These are phyloP conservation scores for Ips typographus DNA, from an alignment of 1,140 invertebrate species.

Conservation along the genomic window DNA sequence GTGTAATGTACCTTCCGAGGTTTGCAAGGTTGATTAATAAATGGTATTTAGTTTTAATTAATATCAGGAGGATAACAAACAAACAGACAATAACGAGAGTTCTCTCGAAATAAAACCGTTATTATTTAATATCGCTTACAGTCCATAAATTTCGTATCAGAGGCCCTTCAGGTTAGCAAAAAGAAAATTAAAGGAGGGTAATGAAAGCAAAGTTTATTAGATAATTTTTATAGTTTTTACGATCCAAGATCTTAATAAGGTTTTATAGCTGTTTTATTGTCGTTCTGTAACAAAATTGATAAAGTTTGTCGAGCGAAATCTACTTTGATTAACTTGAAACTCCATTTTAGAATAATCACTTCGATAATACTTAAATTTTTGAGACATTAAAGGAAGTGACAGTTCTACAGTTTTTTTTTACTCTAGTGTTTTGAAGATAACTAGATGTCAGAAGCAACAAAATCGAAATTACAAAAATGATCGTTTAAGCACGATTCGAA, in stretches of 20 bases:
- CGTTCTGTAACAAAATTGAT: background rate
- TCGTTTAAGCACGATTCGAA: no score
- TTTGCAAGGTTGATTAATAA: no score
- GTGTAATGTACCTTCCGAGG: background rate
- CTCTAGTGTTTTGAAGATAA: no score
- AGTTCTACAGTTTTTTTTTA: no score
- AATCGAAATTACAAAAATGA: no score
- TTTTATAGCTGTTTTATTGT: conserved; percentile 16
- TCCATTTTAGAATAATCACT: no score
- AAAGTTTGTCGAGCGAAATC: background rate
- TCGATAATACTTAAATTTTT: no score
- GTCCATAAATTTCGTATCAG: conserved; percentile 13
- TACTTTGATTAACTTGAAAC: no score
- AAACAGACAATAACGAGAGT: conserved; percentile 3
- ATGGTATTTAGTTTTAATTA: background rate
- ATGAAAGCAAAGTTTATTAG: conserved; percentile 23
- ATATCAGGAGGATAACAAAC: background rate
- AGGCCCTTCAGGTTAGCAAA: conserved; percentile 7
- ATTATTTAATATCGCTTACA: conserved; percentile 11
- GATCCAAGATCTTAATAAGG: conserved; percentile 8
- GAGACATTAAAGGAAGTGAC: no score
- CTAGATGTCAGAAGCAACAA: no score
- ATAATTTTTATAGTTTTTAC: conserved; percentile 21
- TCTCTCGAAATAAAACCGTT: conserved; percentile 10
- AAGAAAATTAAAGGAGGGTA: conserved; percentile 15